A percentile compares a stretch with the other conserved stretches of the same genome.
Evolutionary conservation across 2,113 vertebrate species (phyloP).

Genomic region (Lanius collurio): DNA sequence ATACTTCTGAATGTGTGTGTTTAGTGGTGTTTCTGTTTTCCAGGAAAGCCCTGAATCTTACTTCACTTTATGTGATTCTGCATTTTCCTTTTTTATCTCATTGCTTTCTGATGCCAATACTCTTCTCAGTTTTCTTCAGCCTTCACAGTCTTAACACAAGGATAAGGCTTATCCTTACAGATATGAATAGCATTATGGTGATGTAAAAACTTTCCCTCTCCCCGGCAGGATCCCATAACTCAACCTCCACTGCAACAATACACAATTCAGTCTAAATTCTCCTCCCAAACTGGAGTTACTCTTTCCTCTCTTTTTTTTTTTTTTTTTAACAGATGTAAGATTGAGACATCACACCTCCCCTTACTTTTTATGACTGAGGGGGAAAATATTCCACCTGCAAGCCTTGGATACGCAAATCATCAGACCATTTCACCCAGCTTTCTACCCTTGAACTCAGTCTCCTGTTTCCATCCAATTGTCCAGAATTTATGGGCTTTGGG

Average conservation of each 20-base stretch:
- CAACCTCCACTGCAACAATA: not conserved
- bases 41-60: not conserved
- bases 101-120: rapidly evolving
- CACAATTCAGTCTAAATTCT: not conserved
- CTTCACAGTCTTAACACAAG: not conserved
- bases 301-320: not conserved
- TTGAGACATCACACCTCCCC: not conserved
- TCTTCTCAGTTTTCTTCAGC: not conserved
- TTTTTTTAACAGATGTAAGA: not conserved
- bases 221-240: not conserved
- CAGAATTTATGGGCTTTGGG: conserved; percentile 1
- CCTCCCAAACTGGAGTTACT: not conserved
- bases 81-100: not conserved
- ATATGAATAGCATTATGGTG: not conserved
- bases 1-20: not conserved
- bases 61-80: not conserved
- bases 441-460: conserved; percentile 1
- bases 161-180: not conserved
- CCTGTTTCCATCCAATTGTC: not conserved
- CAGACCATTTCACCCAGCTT: not conserved
- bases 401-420: not conserved
- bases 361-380: not conserved
- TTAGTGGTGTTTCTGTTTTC: not conserved
- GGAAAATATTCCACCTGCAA: not conserved
- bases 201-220: not conserved